Evolutionary conservation across 2,797 vertebrate species (phyloP).

Genomic region (Nyctibius grandis): DNA sequence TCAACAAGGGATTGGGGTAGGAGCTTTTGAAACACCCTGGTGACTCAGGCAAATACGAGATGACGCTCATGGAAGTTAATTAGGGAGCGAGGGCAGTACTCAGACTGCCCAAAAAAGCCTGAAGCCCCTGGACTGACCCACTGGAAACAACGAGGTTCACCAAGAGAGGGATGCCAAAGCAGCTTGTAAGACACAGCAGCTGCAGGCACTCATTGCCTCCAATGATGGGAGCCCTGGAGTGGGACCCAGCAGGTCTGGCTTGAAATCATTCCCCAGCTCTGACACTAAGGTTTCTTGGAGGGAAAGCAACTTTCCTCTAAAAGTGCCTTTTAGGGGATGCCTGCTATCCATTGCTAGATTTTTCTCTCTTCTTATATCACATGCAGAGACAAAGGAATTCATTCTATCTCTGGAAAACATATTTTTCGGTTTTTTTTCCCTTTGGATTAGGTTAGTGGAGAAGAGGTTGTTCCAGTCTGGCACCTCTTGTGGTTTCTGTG

Average conservation of each 20-base stretch:
- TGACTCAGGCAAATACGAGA: neutral
- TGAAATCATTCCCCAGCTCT: neutral
- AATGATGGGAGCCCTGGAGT: fast-evolving
- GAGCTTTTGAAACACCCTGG: neutral
- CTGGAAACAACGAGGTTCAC: neutral
- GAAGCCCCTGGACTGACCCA: neutral
- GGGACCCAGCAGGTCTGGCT: neutral
- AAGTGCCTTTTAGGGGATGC: neutral
- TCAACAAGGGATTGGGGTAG: neutral
- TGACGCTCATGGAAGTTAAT: neutral
- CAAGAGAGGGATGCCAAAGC: neutral
- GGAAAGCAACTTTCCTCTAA: neutral
- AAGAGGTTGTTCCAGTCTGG: conserved; percentile 59
- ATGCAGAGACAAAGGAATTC: conserved; percentile 35
- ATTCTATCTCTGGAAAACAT: conserved; percentile 12
- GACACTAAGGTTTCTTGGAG: neutral
- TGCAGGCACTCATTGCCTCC: neutral
- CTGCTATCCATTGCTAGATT: neutral
- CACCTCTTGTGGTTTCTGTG: conserved; percentile 46
- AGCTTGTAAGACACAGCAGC: neutral
- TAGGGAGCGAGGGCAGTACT: neutral
- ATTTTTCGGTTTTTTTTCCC: neutral
- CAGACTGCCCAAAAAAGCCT: neutral
- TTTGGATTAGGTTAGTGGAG: conserved; percentile 30
- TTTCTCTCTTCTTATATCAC: neutral